Evolutionary conservation across 2,113 vertebrate species (phyloP), one percentile per base, ranked within the genome.

Genomic region (Pteropus alecto): DNA sequence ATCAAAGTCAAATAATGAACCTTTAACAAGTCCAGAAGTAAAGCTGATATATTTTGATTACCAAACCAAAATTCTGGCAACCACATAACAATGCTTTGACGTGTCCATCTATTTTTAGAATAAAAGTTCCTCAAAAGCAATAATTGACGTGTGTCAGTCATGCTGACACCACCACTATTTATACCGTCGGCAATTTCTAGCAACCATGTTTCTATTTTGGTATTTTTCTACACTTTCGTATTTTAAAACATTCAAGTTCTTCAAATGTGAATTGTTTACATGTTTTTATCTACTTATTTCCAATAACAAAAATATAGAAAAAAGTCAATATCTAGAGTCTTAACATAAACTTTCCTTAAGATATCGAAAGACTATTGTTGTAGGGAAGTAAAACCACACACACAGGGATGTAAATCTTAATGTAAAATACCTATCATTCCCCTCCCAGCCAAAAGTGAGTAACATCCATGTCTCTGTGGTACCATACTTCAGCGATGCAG

Each of bases 1-100:
- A 88, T 79, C 81, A 94, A 96, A 71, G 56, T 33, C 81, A 94
- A 90, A 96, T 67, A 54, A 85, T n/a, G 26, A 96, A 76, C 16
- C n/a, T 87, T 73, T 19, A 0, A n/a, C 71, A 87, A 93, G 88
- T 63, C 30, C 51, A 88, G 33, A 90, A 78, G 7, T 43, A 48
- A 93, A 95, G 41, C 48, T 48, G 78, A 74, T 58, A 46, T 43
- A 68, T 78, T 95, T 96, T 87, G 65, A 93, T 82, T 63, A 86
- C 13, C 28, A 82, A 56, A 43, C 12, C 54, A 30, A 94, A 74
- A 94, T 74, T 86, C 46, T 77, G 61, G 51, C 54, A 94, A 70
- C 38, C 60, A 76, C 0, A 2, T 56, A 46, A 61, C 30, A 54
- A 2, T 81, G 70, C 88, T 93, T 90, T 82, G 82, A 94, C 76